Percentiles rank a stretch among this genome's conserved stretches.
Evolutionary conservation across 30 jellyfish, hydroid and myxozoan species (phyloP).

Genomic region (Turritopsis dohrnii): DNA sequence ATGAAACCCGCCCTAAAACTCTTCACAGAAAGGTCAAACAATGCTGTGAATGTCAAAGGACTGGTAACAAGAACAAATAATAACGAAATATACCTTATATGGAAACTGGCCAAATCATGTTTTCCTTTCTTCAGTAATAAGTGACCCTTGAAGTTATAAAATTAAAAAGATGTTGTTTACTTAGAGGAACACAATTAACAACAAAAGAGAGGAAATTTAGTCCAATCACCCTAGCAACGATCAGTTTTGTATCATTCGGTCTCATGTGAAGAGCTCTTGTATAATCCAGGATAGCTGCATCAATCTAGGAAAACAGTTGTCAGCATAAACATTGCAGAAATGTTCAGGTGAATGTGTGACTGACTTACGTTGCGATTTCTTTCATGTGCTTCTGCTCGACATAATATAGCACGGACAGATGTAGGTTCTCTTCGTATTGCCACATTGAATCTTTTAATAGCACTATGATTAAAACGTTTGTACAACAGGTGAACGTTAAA

Average conservation of each 20-base stretch:
- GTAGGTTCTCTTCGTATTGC: conserved; percentile 82
- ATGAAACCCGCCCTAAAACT: no score
- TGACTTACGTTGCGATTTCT: conserved; percentile 31
- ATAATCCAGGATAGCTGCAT: conserved; percentile 53
- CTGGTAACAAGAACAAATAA: not conserved
- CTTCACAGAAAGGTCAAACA: no score
- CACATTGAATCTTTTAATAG: conserved; percentile 51
- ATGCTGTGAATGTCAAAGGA: not conserved
- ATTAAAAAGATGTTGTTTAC: not conserved
- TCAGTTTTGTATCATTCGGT: conserved; percentile 59
- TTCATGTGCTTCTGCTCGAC: conserved; percentile 83
- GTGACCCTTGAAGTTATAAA: conserved; percentile 47
- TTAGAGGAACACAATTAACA: not conserved
- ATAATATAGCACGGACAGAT: conserved; percentile 62
- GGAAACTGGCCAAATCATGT: conserved; percentile 67
- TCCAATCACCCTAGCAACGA: conserved; percentile 61
- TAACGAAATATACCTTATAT: conserved; percentile 37
- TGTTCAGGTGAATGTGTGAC: not conserved
- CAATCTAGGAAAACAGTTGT: conserved; percentile 27
- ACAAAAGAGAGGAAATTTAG: not conserved
- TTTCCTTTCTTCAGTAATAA: conserved; percentile 55
- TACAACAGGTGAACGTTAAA: not conserved
- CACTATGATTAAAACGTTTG: conserved; percentile 43
- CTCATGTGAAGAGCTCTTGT: conserved; percentile 76
- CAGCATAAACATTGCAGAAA: not conserved